Evolutionary conservation across 35 echinoderm and acorn worm genomes (phyloP), one percentile per base, ranked within the genome.

Genomic region (Holothuria glaberrima): DNA sequence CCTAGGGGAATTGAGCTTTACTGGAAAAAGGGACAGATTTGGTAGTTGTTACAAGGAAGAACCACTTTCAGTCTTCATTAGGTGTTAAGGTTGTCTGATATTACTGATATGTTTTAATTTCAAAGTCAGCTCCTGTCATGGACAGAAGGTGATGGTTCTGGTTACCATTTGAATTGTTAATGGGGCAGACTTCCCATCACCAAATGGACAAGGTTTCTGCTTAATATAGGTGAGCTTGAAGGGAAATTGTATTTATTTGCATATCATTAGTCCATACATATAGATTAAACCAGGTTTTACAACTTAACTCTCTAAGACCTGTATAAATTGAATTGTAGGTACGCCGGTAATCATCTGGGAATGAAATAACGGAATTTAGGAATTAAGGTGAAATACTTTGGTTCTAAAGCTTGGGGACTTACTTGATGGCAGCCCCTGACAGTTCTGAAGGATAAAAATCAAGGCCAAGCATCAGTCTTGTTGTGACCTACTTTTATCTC

Each of bases 91-190:
- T 31, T 30, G 69, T 41, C 36, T 72, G 25, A 72, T 72, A 72
- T 72, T 32, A 72, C 35, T 10, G 30, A 72, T 72, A 32, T 32
- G 25, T 72, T 72, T 72, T 65, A 65, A 7, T 65, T 65, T 65
- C 28, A 65, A 65, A 28, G 28, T 28, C 62, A 20, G 21, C 6
- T 28, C 28, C 62, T 28, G 6, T 16, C n/a, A n/a, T 65, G 62
- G 62, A 29, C 28, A 34, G 35, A 34, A 38, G 69, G 19, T 26
- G 12, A 6, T 72, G 69, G 69, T 72, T 72, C 69, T 72, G 26
- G 29, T 72, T 72, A 72, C 69, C 69, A 72, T 72, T 72, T 72
- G 29, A 26, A 72, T 72, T 72, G 69, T 72, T 72, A 72, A 72
- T 72, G 29, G 69, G 24, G n/a, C 7, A 6, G 28, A 72, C 25